Conservation (phyloP, 2,113 vertebrate species). For the Ibidorhyncha struthersii region DNA sequence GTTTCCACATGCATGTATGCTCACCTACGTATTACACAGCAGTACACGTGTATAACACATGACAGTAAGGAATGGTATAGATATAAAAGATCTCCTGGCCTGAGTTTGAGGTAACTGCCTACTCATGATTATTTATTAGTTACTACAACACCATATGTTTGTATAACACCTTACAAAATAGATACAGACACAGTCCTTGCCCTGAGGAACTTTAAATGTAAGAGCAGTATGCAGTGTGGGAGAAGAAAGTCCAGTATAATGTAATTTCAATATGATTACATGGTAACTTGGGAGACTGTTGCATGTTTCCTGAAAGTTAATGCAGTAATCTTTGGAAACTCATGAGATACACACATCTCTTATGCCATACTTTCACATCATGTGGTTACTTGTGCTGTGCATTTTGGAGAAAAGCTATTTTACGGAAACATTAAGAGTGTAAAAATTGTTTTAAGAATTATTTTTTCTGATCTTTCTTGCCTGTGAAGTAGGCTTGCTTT, state of each 20-base stretch:
- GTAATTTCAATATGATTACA: slow-evolving; percentile 8
- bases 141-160: slow-evolving; percentile 26
- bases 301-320: slow-evolving; percentile 2
- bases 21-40: neutral
- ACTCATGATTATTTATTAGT: slow-evolving; percentile 38
- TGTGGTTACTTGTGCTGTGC: neutral
- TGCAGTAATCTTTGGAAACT: neutral
- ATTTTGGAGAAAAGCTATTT: slow-evolving; percentile 13
- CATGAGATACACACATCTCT: neutral
- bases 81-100: neutral
- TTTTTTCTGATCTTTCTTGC: slow-evolving; percentile 42
- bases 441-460: slow-evolving; percentile 41
- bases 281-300: neutral
- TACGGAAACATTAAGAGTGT: neutral
- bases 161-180: slow-evolving; percentile 36
- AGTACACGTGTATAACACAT: accelerated
- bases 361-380: neutral
- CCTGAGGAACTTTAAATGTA: slow-evolving; percentile 37
- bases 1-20: neutral
- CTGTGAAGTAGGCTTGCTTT: slow-evolving; percentile 43
- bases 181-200: neutral
- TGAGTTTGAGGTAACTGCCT: neutral
- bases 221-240: neutral
- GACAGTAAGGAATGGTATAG: neutral
- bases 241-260: slow-evolving; percentile 33